phyloP scores from a whole-genome alignment of 2,797 vertebrate genomes.

The Telmatherina bonti region DNA sequence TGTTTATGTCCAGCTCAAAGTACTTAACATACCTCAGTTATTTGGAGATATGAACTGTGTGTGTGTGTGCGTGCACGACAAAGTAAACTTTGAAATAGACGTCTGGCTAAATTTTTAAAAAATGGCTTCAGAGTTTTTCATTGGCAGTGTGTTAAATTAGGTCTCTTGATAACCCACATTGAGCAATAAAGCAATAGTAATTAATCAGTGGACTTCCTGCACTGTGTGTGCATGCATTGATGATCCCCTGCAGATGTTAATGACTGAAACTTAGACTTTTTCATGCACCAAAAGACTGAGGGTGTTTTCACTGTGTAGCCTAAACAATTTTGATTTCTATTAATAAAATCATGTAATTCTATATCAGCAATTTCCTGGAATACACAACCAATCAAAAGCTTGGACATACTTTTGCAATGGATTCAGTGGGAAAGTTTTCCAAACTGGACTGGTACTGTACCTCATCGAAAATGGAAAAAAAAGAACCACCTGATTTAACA shows the following conservation, averaged over 20 bases:
- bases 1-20: neutral
- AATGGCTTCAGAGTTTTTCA: neutral
- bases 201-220: neutral
- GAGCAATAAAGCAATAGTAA: neutral
- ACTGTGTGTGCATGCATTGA: neutral
- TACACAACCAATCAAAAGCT: too few relatives aligned
- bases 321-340: too few relatives aligned
- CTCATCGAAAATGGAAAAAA: too few relatives aligned
- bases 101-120: neutral
- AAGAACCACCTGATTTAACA: too few relatives aligned
- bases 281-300: neutral
- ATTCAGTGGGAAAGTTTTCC: too few relatives aligned
- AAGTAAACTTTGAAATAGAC: conserved; percentile 2
- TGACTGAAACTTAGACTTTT: neutral
- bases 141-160: neutral
- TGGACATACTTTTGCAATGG: too few relatives aligned
- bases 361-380: too few relatives aligned
- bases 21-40: neutral
- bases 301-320: too few relatives aligned
- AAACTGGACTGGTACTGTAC: too few relatives aligned
- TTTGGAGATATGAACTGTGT: neutral
- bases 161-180: neutral
- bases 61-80: too few relatives aligned
- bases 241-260: neutral
- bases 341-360: too few relatives aligned